Evolutionary conservation across 2,797 vertebrate species (phyloP).

Genomic region (Taeniopygia guttata): DNA sequence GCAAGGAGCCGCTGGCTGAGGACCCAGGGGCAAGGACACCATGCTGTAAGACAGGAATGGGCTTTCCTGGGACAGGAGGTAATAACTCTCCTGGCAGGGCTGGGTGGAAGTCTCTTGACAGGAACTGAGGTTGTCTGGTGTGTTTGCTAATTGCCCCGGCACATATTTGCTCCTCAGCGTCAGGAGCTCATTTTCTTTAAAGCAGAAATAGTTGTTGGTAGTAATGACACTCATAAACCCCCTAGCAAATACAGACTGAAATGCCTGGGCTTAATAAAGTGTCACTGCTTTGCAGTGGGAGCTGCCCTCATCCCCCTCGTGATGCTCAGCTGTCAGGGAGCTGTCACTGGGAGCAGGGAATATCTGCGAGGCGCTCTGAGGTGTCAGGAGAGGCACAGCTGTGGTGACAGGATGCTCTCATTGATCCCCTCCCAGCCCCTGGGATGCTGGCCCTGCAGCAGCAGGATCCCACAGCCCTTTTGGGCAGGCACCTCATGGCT

Average conservation of each 20-base stretch:
- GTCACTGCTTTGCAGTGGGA: not conserved
- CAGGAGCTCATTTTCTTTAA: not conserved
- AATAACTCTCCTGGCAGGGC: not conserved
- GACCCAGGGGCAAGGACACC: not conserved
- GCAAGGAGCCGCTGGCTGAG: not conserved
- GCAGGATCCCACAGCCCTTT: not conserved
- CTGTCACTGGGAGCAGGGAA: not conserved
- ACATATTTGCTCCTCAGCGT: not conserved
- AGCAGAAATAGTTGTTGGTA: not conserved
- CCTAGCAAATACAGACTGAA: not conserved
- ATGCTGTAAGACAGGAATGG: not conserved
- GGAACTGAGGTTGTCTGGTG: not conserved
- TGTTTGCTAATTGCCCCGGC: not conserved
- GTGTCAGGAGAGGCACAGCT: not conserved
- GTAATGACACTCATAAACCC: not conserved
- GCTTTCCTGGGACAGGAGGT: not conserved
- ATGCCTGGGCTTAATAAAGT: not conserved
- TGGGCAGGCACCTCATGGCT: not conserved
- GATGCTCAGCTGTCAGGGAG: not conserved
- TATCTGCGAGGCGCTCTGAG: not conserved
- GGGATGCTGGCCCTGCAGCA: rapidly evolving
- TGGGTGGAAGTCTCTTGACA: not conserved
- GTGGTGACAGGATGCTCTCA: not conserved
- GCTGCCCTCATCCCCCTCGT: not conserved
- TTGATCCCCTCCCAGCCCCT: rapidly evolving